phyloP scores from a whole-genome alignment of 2,113 vertebrate genomes.

The Bothrops jararaca region DNA sequence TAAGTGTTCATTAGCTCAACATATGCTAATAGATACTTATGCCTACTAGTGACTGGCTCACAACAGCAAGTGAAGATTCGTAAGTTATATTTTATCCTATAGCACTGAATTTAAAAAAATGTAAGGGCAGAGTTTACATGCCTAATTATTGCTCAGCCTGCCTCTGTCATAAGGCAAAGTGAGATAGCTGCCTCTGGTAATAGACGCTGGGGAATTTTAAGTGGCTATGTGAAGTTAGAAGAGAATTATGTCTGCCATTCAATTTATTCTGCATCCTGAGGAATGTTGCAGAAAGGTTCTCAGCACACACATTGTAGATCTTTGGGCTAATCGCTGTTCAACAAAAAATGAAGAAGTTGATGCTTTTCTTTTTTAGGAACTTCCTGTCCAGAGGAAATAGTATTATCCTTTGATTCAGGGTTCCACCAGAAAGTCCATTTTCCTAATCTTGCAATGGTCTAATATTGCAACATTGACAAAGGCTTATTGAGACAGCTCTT shows the following conservation, averaged over 20 bases:
- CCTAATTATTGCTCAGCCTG: too few relatives aligned
- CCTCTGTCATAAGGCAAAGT: too few relatives aligned
- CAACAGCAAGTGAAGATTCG: not conserved
- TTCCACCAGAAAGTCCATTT: not conserved
- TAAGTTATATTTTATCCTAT: not conserved
- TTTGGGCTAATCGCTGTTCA: not conserved
- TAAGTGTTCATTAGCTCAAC: not conserved
- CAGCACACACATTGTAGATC: not conserved
- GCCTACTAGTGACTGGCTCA: not conserved
- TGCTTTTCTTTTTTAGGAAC: not conserved
- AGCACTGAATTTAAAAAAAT: not conserved
- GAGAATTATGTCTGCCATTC: not conserved
- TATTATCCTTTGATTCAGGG: not conserved
- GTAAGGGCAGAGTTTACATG: not conserved
- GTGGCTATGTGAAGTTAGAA: too few relatives aligned
- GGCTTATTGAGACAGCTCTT: not conserved
- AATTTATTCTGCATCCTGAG: not conserved
- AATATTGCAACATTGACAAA: not conserved
- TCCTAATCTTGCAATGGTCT: too few relatives aligned
- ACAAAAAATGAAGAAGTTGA: not conserved
- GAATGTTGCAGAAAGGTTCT: not conserved
- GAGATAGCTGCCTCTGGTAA: not conserved
- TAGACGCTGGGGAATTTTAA: not conserved
- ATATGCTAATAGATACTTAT: not conserved
- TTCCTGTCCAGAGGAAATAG: not conserved